Percentiles rank a stretch among this genome's conserved stretches.
Conservation (phyloP, 2,888 invertebrate genomes). For the Sussaba pulchella region DNA sequence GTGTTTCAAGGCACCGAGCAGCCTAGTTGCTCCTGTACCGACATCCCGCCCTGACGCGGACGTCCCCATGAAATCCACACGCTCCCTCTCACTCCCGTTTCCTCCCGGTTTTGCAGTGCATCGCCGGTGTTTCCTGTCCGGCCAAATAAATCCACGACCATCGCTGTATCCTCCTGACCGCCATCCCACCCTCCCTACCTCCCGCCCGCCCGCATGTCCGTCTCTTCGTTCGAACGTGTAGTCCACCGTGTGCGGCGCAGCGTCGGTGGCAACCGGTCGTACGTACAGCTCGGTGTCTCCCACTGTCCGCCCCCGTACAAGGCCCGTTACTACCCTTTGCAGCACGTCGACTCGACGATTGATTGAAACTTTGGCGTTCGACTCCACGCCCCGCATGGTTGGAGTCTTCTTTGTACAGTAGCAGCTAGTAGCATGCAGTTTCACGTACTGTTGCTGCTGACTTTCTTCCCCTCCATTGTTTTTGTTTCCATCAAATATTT, state of each 20-base stretch:
- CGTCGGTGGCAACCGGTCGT: conserved; percentile 67
- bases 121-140: conserved; percentile 80
- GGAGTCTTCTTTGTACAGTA: conserved; percentile 29
- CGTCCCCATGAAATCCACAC: conserved; percentile 40
- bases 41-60: conserved; percentile 27
- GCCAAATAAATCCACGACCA: conserved; percentile 81
- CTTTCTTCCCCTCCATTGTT: conserved; percentile 21
- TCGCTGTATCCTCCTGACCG: conserved; percentile 61
- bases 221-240: conserved; percentile 57
- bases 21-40: conserved; percentile 23
- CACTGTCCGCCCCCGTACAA: conserved; percentile 80
- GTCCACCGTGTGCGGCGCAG: conserved; percentile 46
- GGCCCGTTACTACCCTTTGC: conserved; percentile 76
- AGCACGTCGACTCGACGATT: conserved; percentile 70
- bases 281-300: conserved; percentile 52
- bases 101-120: conserved; percentile 59
- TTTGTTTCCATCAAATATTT: conserved; percentile 24
- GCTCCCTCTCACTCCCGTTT: conserved; percentile 32
- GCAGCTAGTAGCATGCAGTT: conserved; percentile 22
- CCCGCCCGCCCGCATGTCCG: no score
- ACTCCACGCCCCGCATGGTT: conserved; percentile 39
- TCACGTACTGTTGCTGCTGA: conserved; percentile 7
- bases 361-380: conserved; percentile 75
- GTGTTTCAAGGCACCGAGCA: conserved; percentile 29
- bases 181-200: conserved; percentile 47